phyloP scores from a whole-genome alignment of 1,140 invertebrate species.

The Eciton burchellii region DNA sequence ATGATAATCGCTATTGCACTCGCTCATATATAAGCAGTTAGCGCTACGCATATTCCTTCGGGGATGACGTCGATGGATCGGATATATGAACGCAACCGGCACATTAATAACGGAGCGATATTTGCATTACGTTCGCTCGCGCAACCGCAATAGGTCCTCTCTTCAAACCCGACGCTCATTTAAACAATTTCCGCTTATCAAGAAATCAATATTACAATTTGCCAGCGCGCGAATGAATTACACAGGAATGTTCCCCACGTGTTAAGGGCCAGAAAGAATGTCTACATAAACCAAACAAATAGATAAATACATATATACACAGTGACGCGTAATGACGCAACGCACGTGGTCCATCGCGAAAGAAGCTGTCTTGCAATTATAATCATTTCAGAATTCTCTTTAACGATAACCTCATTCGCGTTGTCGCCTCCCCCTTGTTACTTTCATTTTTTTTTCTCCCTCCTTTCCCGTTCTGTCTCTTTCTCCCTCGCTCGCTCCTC shows the following conservation, averaged over 20 bases:
- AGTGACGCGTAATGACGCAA: too few species aligned
- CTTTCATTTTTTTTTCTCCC: neutral
- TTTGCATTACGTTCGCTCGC: slow-evolving; percentile 60
- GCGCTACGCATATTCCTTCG: slow-evolving; percentile 45
- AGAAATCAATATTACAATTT: slow-evolving; percentile 50
- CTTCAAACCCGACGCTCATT: slow-evolving; percentile 55
- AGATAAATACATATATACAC: too few species aligned
- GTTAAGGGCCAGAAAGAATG: neutral
- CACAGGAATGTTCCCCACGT: neutral
- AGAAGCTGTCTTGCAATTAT: neutral
- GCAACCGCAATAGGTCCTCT: slow-evolving; percentile 33
- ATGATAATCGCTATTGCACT: slow-evolving; percentile 23
- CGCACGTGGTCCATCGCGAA: neutral
- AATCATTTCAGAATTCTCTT: neutral
- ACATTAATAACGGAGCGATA: slow-evolving; percentile 55
- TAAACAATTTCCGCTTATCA: slow-evolving; percentile 60
- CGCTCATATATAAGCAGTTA: slow-evolving; percentile 35
- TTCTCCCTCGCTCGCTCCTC: neutral
- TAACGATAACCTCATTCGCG: slow-evolving; percentile 1
- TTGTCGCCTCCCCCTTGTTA: too few species aligned
- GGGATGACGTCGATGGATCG: slow-evolving; percentile 46
- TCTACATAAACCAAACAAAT: too few species aligned
- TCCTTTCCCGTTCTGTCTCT: neutral
- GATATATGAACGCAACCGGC: slow-evolving; percentile 23
- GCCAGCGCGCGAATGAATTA: slow-evolving; percentile 31